Base-by-base conservation (phyloP, 2,888 invertebrate genomes). In the Troilus luridus region DNA sequence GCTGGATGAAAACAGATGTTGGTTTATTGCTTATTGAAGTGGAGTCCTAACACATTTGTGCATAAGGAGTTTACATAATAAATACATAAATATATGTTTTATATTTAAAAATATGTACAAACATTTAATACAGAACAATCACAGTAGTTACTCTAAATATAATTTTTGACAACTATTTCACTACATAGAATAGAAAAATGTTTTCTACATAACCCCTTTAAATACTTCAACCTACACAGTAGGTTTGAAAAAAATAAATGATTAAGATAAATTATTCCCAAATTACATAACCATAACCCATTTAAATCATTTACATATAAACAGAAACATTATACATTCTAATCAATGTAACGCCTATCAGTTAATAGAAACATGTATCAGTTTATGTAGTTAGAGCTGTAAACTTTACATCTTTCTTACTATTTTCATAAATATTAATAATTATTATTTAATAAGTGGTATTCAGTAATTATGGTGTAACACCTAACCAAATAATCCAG, bases 201-300 rank as follows among this genome's bases (percentile, higher is more conserved):
- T 72, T 27, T 72, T 72, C 24, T 72, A 72, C 27, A 72, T 0
- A 27, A 27, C 27, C 19, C 27, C 41, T 27, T 41, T n/a, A 11
- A 58, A 85, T 56, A n/a, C 56, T 85, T 85, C 41, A 56, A 85
- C 85, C 56, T 85, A 85, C 85, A 85, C 14, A 58, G 85, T 85
- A 85, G 56, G 85, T 85, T 58, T 21, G 17, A 21, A 54, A 85
- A 81, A 21, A n/a, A 85, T 81, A 56, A 58, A 85, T 54, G 56
- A 8, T n/a, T 56, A 85, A 56, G n/a, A 85, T n/a, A 56, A 56
- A 58, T 85, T 54, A n/a, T 85, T 56, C 54, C 85, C 56, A 14
- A 77, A 77, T 41, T 1, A 11, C 8, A 9, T 12, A 41, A 8
- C 72, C 41, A 77, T n/a, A 2, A 41, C 24, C 72, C 72, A 41